Percentiles rank a stretch among this genome's conserved stretches.
These are phyloP conservation scores for Callocephalon fimbriatum DNA, from an alignment of 2,113 vertebrate species.

Conservation along the genomic window DNA sequence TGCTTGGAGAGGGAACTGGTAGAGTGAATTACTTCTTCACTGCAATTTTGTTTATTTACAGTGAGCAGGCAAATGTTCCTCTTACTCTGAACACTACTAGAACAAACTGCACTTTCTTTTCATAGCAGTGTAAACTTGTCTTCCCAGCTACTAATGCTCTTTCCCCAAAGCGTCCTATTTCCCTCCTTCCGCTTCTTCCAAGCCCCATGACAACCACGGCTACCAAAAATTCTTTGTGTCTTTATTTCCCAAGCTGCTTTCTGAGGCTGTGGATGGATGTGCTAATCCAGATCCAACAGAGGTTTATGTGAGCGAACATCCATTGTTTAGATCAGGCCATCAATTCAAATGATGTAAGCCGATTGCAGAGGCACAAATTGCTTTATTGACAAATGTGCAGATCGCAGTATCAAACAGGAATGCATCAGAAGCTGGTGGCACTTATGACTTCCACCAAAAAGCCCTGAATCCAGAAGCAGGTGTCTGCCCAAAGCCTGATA, in stretches of 20 bases:
- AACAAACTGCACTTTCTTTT: background rate
- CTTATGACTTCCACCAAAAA: background rate
- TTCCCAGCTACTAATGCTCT: background rate
- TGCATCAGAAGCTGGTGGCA: background rate
- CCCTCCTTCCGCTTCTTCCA: background rate
- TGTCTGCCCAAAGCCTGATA: background rate
- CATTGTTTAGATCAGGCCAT: background rate
- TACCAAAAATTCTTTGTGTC: background rate
- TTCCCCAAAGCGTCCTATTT: background rate
- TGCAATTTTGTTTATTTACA: background rate
- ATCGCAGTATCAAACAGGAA: background rate
- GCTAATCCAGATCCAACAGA: background rate
- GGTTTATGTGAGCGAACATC: background rate
- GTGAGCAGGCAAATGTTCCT: background rate
- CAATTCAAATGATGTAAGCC: background rate
- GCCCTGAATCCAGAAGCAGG: accelerated
- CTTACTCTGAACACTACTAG: background rate
- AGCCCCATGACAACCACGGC: background rate
- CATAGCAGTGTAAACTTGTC: background rate
- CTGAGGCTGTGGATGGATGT: background rate
- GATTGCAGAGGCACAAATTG: background rate
- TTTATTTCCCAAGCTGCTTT: background rate
- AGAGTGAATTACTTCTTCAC: background rate
- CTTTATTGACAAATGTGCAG: background rate
- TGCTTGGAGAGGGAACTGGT: background rate